phyloP scores from a whole-genome alignment of 2,888 invertebrate species.

The Drepanosiphum platanoidis region DNA sequence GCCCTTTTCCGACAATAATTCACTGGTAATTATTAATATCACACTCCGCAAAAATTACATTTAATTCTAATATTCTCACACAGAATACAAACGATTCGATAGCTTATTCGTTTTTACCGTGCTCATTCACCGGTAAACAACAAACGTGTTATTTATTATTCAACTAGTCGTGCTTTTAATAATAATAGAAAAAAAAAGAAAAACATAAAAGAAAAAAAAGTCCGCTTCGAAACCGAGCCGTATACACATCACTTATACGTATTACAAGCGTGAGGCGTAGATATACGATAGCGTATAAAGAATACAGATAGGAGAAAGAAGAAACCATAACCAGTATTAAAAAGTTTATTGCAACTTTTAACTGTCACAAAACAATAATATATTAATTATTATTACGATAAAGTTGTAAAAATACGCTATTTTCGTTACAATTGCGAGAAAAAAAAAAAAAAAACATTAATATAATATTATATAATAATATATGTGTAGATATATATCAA shows the following conservation, averaged over 20 bases:
- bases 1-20: no score
- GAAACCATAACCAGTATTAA: constrained; percentile 55
- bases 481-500: constrained; percentile 15
- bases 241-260: constrained; percentile 6
- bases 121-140: neutral
- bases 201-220: neutral
- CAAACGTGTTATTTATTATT: constrained; percentile 22
- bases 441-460: constrained; percentile 43
- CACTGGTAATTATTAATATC: no score
- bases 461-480: constrained; percentile 22
- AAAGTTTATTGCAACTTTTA: constrained; percentile 57
- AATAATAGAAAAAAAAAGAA: neutral
- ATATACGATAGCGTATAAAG: constrained; percentile 10
- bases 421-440: constrained; percentile 49
- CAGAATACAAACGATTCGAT: neutral
- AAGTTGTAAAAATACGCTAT: constrained; percentile 42
- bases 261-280: constrained; percentile 37
- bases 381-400: constrained; percentile 33
- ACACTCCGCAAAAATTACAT: no score
- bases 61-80: neutral
- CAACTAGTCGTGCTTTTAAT: constrained; percentile 43
- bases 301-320: constrained; percentile 57
- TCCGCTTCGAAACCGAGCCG: neutral
- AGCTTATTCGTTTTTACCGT: neutral
- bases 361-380: constrained; percentile 48